Evolutionary conservation across 2,888 invertebrate genomes (phyloP), one percentile per base, ranked within the genome.

Genomic region (Invenusta paracnida): DNA sequence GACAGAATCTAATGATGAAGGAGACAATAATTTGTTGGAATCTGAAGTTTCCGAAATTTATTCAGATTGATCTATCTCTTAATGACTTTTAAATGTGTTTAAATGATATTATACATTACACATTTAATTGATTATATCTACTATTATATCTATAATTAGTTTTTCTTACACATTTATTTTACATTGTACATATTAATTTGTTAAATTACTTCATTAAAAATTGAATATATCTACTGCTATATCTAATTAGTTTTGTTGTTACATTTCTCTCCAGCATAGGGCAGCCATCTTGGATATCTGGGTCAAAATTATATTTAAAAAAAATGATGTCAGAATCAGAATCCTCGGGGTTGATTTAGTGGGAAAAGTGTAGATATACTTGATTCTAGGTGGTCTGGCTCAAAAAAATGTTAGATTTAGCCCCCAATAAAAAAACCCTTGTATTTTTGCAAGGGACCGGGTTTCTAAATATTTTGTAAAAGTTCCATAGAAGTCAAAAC

Each of bases 81-180:
- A 5, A 25, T 73, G 73, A 73, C 5, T 5, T 73, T 73, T 5
- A 73, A 73, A 73, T 73, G 25, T 73, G 25, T 73, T 73, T 73
- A 73, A 73, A 73, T 73, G 73, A 73, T 73, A 73, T 73, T 73
- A 73, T n/a, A n/a, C n/a, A n/a, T n/a, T n/a, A n/a, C n/a, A n/a
- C n/a, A n/a, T n/a, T n/a, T n/a, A n/a, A n/a, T n/a, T n/a, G n/a
- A n/a, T n/a, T n/a, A n/a, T n/a, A n/a, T n/a, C n/a, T n/a, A n/a
- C n/a, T n/a, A n/a, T n/a, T n/a, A n/a, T 48, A 48, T 48, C 5
- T 17, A 5, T 48, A 48, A 48, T 48, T 48, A 48, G 48, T 48
- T 48, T 48, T 48, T 11, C n/a, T n/a, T n/a, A n/a, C n/a, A n/a
- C n/a, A 48, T 48, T 48, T 48, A 48, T 48, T 48, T 11, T 48